A percentile compares a stretch with the other conserved stretches of the same genome.
phyloP scores from a whole-genome alignment of 2,888 invertebrate genomes.

The Conus canariensis region DNA sequence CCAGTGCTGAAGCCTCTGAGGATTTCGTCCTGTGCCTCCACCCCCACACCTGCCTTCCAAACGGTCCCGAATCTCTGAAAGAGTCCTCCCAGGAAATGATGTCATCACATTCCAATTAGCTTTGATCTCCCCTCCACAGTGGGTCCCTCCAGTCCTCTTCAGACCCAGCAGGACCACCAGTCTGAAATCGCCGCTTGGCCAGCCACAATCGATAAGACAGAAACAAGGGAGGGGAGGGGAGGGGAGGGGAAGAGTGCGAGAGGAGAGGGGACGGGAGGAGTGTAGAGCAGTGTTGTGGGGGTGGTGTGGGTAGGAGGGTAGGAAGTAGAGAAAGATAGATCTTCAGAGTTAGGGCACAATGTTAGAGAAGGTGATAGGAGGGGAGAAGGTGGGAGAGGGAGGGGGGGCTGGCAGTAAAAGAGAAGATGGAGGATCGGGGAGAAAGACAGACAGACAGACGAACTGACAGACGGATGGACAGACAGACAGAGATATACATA shows the following conservation, averaged over 20 bases:
- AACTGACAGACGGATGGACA: not conserved
- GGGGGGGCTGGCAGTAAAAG: not conserved
- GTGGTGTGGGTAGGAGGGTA: not conserved
- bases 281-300: not conserved
- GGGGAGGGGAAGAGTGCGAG: not conserved
- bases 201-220: not conserved
- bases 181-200: not conserved
- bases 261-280: not conserved
- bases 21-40: no score
- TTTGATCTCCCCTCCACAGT: not conserved
- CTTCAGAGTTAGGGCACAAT: no score
- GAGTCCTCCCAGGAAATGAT: not conserved
- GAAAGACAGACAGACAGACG: not conserved
- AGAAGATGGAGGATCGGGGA: not conserved
- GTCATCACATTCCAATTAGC: conserved; percentile 1
- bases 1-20: no score
- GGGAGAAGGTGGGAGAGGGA: not conserved
- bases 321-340: no score
- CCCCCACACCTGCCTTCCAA: no score
- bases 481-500: not conserved
- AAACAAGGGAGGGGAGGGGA: not conserved
- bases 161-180: not conserved
- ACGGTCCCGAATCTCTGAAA: not conserved
- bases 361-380: not conserved
- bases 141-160: not conserved